phyloP scores from a whole-genome alignment of 2,113 vertebrate species.

The Toxostoma redivivum region DNA sequence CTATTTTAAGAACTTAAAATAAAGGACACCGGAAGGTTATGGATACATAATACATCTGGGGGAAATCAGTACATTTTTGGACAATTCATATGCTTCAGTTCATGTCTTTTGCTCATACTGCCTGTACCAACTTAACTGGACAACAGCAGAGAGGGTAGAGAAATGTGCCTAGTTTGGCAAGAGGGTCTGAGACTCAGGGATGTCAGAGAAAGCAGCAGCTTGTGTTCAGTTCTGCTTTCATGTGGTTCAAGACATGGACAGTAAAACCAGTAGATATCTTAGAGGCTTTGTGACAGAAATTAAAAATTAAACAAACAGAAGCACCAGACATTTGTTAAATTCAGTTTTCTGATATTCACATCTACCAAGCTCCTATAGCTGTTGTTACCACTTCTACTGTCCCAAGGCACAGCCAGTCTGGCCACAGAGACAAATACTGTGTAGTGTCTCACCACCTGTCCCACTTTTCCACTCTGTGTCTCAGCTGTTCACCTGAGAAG shows the following conservation, averaged over 20 bases:
- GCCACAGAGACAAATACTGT: neutral
- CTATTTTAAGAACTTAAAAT: conserved; percentile 66
- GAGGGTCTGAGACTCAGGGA: neutral
- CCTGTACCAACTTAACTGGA: neutral
- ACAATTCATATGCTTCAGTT: conserved; percentile 8
- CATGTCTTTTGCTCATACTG: neutral
- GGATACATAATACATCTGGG: conserved; percentile 22
- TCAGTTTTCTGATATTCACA: neutral
- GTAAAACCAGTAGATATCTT: neutral
- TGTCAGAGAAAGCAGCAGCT: neutral
- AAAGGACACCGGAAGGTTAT: neutral
- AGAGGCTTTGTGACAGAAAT: neutral
- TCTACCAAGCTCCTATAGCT: neutral
- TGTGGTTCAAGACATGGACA: neutral
- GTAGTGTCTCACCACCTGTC: neutral
- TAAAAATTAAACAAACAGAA: neutral
- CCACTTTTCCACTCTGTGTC: neutral
- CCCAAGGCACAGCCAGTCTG: neutral
- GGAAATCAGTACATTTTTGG: conserved; percentile 36
- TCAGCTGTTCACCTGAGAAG: neutral
- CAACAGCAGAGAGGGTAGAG: neutral
- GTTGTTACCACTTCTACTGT: neutral
- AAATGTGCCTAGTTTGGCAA: neutral
- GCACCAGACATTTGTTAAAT: neutral
- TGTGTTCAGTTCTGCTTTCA: neutral